These are phyloP conservation scores for Bradynema listronoti DNA, from an alignment of 1,140 invertebrate species.

Conservation along the genomic window DNA sequence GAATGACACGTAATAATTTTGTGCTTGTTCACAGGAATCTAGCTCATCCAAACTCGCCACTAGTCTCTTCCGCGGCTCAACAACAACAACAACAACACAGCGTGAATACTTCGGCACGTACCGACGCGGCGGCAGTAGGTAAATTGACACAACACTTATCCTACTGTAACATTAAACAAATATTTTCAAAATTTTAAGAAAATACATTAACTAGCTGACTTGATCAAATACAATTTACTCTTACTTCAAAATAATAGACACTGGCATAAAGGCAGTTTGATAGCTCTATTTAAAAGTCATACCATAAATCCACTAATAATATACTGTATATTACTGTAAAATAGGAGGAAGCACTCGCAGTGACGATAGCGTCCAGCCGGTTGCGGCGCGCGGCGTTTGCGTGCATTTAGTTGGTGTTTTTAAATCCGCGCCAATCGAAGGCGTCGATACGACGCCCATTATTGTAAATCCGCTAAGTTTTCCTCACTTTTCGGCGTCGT, in stretches of 20 bases:
- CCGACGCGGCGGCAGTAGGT: no score
- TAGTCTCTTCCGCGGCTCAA: no score
- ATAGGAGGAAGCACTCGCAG: not conserved
- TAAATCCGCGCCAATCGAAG: constrained; percentile 37
- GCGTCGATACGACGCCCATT: not conserved
- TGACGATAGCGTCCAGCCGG: constrained; percentile 35
- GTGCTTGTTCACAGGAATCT: no score
- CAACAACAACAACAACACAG: no score
- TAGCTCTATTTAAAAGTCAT: not conserved
- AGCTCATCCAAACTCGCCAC: no score
- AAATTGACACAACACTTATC: no score
- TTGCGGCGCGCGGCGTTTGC: constrained; percentile 48
- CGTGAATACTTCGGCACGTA: no score
- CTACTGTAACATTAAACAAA: no score
- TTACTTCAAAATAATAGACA: not conserved
- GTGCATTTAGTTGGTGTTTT: constrained; percentile 49
- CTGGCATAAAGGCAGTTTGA: not conserved
- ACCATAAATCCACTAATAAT: not conserved
- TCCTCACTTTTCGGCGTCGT: not conserved
- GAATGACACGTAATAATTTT: no score
- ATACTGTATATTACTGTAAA: not conserved
- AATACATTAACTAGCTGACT: not conserved
- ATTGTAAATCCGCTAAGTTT: not conserved
- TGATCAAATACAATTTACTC: not conserved
- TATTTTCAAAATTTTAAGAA: not conserved